These are phyloP conservation scores for Cyclophora albipunctata DNA, from an alignment of 2,888 invertebrate species.

Conservation along the genomic window DNA sequence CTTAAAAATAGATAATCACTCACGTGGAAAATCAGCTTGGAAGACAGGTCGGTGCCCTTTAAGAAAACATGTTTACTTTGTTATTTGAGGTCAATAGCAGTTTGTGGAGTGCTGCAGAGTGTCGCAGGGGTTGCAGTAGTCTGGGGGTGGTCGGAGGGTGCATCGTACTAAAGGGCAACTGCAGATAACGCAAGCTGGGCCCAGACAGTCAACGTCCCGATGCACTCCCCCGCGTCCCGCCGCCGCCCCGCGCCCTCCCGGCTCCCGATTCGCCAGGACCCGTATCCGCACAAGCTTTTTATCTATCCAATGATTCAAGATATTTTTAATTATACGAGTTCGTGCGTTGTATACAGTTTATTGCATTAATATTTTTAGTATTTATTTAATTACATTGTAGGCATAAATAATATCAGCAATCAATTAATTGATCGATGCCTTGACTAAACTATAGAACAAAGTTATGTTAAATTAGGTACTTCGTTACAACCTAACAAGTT, in stretches of 20 bases:
- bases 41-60: slow-evolving; percentile 22
- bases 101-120: slow-evolving; percentile 46
- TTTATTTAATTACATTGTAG: no score
- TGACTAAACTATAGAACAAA: no score
- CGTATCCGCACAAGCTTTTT: slow-evolving; percentile 43
- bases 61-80: slow-evolving; percentile 45
- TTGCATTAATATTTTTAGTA: no score
- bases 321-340: no score
- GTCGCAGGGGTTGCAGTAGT: slow-evolving; percentile 52
- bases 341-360: no score
- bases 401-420: no score
- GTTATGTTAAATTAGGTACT: no score
- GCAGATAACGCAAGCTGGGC: slow-evolving; percentile 69
- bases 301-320: slow-evolving; percentile 16
- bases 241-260: slow-evolving; percentile 24
- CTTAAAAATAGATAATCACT: not conserved
- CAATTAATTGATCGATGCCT: no score
- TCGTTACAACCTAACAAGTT: no score
- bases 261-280: slow-evolving; percentile 43
- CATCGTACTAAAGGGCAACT: slow-evolving; percentile 74
- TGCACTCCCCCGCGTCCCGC: slow-evolving; percentile 49
- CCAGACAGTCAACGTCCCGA: slow-evolving; percentile 75
- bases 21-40: not conserved
- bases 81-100: slow-evolving; percentile 65
- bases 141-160: slow-evolving; percentile 64